Evolutionary conservation across 2,888 invertebrate species (phyloP).

Genomic region (Idaea biselata): DNA sequence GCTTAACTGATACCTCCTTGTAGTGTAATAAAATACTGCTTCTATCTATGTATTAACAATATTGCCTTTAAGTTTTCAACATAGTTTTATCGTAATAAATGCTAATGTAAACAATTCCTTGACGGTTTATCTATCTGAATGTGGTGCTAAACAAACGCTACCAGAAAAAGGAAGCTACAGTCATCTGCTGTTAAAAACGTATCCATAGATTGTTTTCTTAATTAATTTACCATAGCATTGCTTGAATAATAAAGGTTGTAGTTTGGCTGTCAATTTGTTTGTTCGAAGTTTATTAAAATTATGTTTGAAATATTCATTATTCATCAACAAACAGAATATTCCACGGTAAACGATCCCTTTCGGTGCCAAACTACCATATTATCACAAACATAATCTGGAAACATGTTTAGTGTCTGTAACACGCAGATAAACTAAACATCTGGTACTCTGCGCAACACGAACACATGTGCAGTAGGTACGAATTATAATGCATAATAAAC

Average conservation of each 20-base stretch:
- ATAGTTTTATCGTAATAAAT: conserved; percentile 1
- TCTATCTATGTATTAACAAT: neutral
- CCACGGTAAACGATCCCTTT: neutral
- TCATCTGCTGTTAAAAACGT: neutral
- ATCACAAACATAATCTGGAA: neutral
- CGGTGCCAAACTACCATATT: neutral
- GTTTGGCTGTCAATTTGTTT: no score
- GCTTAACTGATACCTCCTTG: neutral
- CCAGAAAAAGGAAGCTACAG: neutral
- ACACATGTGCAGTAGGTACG: neutral
- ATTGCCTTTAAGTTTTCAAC: neutral
- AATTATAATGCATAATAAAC: neutral
- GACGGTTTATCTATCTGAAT: neutral
- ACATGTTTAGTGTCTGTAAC: neutral
- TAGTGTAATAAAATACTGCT: neutral
- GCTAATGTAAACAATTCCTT: conserved; percentile 1
- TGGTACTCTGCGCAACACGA: neutral
- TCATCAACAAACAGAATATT: neutral
- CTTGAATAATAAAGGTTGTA: no score
- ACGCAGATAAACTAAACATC: neutral
- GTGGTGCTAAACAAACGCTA: neutral
- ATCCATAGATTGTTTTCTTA: neutral
- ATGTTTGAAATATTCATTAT: neutral
- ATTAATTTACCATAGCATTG: no score
- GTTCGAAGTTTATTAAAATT: neutral